These are phyloP conservation scores for Camponotus pennsylvanicus DNA, from an alignment of 1,140 invertebrate genomes.

Conservation along the genomic window DNA sequence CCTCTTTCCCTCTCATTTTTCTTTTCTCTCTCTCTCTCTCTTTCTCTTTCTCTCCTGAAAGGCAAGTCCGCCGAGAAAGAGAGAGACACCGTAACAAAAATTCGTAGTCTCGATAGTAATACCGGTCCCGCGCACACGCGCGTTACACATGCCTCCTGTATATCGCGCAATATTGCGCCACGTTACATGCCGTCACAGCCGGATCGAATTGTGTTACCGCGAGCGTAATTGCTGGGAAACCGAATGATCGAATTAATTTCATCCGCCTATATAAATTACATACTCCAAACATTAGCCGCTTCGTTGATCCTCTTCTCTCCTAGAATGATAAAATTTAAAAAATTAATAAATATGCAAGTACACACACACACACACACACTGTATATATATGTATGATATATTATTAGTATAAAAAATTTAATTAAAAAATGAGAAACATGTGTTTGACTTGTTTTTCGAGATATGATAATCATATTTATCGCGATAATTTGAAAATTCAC, in stretches of 20 bases:
- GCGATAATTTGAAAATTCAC: not conserved
- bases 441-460: not conserved
- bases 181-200: constrained; percentile 4
- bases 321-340: not conserved
- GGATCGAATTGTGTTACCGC: constrained; percentile 8
- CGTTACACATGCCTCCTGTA: constrained; percentile 7
- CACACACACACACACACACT: too few species aligned
- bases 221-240: constrained; percentile 7
- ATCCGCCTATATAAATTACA: not conserved
- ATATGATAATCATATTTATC: not conserved
- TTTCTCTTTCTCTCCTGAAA: too few species aligned
- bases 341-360: not conserved
- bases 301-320: not conserved
- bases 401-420: not conserved
- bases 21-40: too few species aligned
- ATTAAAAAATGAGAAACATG: not conserved
- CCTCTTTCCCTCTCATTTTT: too few species aligned
- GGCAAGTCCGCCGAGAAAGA: too few species aligned
- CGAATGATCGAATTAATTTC: constrained; percentile 6
- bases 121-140: not conserved
- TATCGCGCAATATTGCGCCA: constrained; percentile 27
- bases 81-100: constrained; percentile 24
- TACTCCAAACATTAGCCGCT: not conserved
- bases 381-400: too few species aligned
- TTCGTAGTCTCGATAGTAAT: constrained; percentile 33